Evolutionary conservation across 2,113 vertebrate genomes (phyloP).

Genomic region (Gavialis gangeticus): DNA sequence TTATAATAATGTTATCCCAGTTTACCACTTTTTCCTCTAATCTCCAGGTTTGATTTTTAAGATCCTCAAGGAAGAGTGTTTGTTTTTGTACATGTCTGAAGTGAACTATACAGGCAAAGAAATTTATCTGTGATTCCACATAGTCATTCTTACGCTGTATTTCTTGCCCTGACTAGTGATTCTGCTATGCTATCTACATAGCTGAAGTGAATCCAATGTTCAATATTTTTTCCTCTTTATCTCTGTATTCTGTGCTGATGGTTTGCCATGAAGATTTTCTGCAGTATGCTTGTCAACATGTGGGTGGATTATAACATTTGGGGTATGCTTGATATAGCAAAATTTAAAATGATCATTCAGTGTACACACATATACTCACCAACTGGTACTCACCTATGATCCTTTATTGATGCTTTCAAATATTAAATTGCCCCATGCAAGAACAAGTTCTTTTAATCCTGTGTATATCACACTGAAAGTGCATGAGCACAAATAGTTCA

Average conservation of each 20-base stretch:
- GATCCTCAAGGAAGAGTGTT: neutral
- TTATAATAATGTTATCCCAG: accelerated
- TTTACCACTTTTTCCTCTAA: neutral
- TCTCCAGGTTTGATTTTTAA: neutral
- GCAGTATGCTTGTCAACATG: neutral
- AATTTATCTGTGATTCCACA: neutral
- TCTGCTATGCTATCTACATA: neutral
- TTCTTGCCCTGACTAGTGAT: neutral
- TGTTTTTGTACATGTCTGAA: neutral
- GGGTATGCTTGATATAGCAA: neutral
- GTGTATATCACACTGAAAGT: accelerated
- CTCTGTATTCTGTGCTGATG: accelerated
- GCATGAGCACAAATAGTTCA: neutral
- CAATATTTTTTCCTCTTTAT: neutral
- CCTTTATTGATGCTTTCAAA: neutral
- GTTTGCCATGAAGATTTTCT: neutral
- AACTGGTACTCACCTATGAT: neutral
- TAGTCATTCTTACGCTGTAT: neutral
- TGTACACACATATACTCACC: neutral
- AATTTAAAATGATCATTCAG: accelerated
- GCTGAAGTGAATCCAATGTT: accelerated
- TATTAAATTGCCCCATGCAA: neutral
- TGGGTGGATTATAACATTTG: neutral
- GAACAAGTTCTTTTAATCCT: neutral
- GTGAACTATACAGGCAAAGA: neutral